Evolutionary conservation across 2,113 vertebrate species (phyloP).

Genomic region (Hirundichthys speculiger): DNA sequence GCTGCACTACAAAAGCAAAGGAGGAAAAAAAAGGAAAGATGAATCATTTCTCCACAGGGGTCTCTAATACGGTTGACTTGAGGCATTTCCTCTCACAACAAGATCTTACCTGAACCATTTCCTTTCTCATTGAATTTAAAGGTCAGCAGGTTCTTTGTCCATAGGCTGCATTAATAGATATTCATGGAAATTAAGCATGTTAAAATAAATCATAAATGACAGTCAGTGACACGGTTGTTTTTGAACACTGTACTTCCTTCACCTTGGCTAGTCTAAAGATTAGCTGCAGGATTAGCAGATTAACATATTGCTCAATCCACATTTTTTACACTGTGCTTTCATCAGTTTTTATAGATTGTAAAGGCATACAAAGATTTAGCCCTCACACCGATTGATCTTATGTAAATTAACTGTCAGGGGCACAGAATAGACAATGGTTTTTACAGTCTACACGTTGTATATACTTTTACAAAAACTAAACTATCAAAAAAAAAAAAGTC

Average conservation of each 20-base stretch:
- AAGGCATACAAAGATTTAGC: neutral
- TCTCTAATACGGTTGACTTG: neutral
- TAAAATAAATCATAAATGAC: slow-evolving; percentile 3
- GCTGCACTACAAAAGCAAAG: slow-evolving; percentile 13
- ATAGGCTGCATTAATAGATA: neutral
- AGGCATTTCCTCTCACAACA: neutral
- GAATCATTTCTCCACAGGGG: slow-evolving; percentile 24
- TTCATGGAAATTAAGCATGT: neutral
- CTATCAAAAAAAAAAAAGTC: too few species aligned
- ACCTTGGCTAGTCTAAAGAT: neutral
- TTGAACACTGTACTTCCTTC: neutral
- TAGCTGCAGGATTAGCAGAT: slow-evolving; percentile 18
- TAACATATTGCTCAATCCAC: slow-evolving; percentile 47
- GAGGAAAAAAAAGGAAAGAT: neutral
- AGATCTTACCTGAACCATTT: neutral
- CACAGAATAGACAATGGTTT: neutral
- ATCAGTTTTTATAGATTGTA: slow-evolving; percentile 27
- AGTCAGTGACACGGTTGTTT: neutral
- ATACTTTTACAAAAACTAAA: too few species aligned
- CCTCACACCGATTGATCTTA: slow-evolving; percentile 8
- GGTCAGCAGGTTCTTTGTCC: too few species aligned
- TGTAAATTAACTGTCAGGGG: neutral
- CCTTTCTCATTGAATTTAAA: neutral
- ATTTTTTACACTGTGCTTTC: slow-evolving; percentile 25
- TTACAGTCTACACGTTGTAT: too few species aligned